These are phyloP conservation scores for Agonopterix subpropinquella DNA, from an alignment of 2,888 invertebrate species.

Conservation along the genomic window DNA sequence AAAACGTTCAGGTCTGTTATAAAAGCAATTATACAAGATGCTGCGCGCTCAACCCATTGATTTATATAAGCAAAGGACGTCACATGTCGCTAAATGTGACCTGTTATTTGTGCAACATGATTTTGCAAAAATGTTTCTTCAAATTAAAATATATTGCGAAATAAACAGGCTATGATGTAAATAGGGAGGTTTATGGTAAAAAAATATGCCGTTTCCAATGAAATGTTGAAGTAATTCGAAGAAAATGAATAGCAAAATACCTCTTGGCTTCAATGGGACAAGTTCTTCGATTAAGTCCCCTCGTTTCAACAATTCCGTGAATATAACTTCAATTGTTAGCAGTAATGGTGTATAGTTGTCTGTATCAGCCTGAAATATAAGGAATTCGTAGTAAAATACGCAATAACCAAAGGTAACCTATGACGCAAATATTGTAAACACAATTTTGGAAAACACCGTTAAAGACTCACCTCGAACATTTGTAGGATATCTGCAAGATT, in stretches of 20 bases:
- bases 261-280: constrained; percentile 73
- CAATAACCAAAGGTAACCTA: constrained; percentile 12
- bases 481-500: constrained; percentile 80
- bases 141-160: neutral
- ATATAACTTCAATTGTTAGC: constrained; percentile 82
- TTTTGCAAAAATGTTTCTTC: neutral
- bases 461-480: constrained; percentile 77
- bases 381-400: constrained; percentile 11
- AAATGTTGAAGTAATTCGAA: too few relatives aligned
- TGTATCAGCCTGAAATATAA: constrained; percentile 54
- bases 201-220: too few relatives aligned
- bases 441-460: constrained; percentile 8
- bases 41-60: constrained; percentile 7
- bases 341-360: constrained; percentile 75
- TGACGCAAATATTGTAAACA: constrained; percentile 33
- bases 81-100: constrained; percentile 40
- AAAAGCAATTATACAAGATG: constrained; percentile 5
- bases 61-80: constrained; percentile 37
- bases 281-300: constrained; percentile 79
- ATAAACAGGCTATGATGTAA: too few relatives aligned
- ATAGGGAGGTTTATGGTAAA: too few relatives aligned
- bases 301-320: constrained; percentile 79
- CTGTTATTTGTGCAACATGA: neutral
- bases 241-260: constrained; percentile 33
- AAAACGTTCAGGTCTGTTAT: neutral